Evolutionary conservation across 2,797 vertebrate genomes (phyloP).

Genomic region (Protonibea diacanthus): DNA sequence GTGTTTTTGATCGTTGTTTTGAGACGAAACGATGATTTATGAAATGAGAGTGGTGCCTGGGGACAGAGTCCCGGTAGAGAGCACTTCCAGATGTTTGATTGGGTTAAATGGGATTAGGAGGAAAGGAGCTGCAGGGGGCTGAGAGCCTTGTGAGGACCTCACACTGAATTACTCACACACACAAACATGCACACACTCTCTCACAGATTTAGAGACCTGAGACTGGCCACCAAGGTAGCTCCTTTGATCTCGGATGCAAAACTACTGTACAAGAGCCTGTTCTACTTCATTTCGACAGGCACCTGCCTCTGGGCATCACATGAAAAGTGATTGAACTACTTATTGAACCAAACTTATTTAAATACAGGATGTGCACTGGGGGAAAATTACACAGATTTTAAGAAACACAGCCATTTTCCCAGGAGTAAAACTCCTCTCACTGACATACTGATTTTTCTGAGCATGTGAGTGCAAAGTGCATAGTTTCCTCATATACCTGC

Average conservation of each 20-base stretch:
- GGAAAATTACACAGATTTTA: background rate
- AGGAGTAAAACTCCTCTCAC: background rate
- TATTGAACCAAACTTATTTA: constrained; percentile 10
- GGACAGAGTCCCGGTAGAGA: constrained; percentile 60
- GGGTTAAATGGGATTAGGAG: constrained; percentile 70
- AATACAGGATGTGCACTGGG: background rate
- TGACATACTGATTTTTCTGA: background rate
- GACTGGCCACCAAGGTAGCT: constrained; percentile 57
- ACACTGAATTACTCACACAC: constrained; percentile 54
- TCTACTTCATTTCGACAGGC: constrained; percentile 39
- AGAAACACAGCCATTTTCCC: background rate
- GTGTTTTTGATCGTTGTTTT: constrained; percentile 74
- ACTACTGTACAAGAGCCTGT: constrained; percentile 28
- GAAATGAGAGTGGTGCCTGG: constrained; percentile 69
- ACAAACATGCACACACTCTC: constrained; percentile 31
- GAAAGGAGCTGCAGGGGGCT: constrained; percentile 47
- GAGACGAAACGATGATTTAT: constrained; percentile 74
- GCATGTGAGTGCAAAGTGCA: background rate
- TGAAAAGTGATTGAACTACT: constrained; percentile 18
- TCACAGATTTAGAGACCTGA: constrained; percentile 47
- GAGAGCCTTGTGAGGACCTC: constrained; percentile 58
- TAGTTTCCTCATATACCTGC: constrained; percentile 12
- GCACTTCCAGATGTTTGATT: constrained; percentile 83
- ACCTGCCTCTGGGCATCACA: constrained; percentile 1
- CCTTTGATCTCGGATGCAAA: constrained; percentile 60